Conservation (phyloP, 2,797 vertebrate species). For the Alcedo atthis region DNA sequence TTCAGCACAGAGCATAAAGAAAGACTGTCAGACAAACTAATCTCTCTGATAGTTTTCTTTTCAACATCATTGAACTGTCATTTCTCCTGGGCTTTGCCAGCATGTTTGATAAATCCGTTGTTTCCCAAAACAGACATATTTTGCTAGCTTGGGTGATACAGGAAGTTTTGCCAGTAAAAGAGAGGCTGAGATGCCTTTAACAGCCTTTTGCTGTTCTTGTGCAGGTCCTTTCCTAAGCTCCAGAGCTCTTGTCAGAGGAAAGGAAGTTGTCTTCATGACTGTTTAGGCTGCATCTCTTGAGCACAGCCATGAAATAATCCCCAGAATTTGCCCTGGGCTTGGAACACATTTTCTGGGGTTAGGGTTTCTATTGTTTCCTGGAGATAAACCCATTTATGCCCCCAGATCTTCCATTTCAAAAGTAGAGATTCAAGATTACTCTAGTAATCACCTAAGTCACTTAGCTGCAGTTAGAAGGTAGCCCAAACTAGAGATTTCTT, state of each 20-base stretch:
- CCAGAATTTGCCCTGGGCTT: not conserved
- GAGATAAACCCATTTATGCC: not conserved
- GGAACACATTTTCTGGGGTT: not conserved
- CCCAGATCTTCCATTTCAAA: not conserved
- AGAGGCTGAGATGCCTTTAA: not conserved
- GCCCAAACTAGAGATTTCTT: not conserved
- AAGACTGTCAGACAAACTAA: slow-evolving; percentile 28
- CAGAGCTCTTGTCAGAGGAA: not conserved
- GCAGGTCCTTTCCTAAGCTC: not conserved
- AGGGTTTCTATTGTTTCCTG: not conserved
- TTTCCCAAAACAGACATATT: slow-evolving; percentile 10
- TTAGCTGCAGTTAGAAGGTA: not conserved
- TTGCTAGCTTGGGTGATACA: not conserved
- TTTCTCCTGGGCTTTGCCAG: slow-evolving; percentile 30
- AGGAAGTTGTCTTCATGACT: not conserved
- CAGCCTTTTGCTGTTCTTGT: not conserved
- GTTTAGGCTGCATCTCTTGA: not conserved
- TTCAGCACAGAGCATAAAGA: not conserved
- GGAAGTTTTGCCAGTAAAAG: not conserved
- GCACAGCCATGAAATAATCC: not conserved
- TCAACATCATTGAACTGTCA: slow-evolving; percentile 32
- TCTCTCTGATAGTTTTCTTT: slow-evolving; percentile 50
- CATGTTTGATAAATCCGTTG: not conserved
- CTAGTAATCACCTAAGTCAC: not conserved
- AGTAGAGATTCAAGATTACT: not conserved